Base-by-base conservation (phyloP, 2,113 vertebrate species). In the Syrmaticus mikado region DNA sequence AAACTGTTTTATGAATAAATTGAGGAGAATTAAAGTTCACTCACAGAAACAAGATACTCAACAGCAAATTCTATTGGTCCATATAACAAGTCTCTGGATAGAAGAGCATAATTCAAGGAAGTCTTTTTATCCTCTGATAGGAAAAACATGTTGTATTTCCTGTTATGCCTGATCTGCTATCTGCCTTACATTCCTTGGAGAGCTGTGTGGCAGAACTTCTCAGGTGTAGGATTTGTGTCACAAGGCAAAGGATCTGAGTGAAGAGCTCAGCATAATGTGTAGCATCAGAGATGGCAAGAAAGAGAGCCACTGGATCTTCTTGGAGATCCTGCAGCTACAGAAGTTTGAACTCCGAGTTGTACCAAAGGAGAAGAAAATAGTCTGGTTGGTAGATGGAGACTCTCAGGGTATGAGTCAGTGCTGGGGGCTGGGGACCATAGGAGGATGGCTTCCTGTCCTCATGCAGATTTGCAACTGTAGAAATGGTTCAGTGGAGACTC, bases 1-100 rank as follows among this genome's bases (percentile, higher is more conserved):
- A 72, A 92, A 83, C 34, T 24, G 38, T 92, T 97, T 94, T 94
- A 77, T 85, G 93, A 82, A 94, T 92, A 96, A 95, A 95, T 85
- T 67, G 68, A 92, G 62, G 81, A 92, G 81, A 92, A 92, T 89
- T 64, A 65, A 79, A 96, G 65, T 58, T 24, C 73, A 45, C 43
- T 91, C 50, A 52, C n/a, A 66, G 87, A 90, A 80, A 32, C 2
- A 90, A 45, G 55, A 53, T 78, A 86, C 70, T 94, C 68, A 34
- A 87, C 34, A 87, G 30, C 57, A 84, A 19, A 82, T 52, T 45
- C 7, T 79, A 34, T 82, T 89, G 60, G 85, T 36, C 41, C 61
- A 13, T 36, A 50, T 52, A 88, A 94, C 87, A 61, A 84, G 27
- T 68, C 78, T 36, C 76, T 34, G 4, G 20, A 64, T 67, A 71